phyloP scores from a whole-genome alignment of 2,888 invertebrate species.

The Charanyca ferruginea region DNA sequence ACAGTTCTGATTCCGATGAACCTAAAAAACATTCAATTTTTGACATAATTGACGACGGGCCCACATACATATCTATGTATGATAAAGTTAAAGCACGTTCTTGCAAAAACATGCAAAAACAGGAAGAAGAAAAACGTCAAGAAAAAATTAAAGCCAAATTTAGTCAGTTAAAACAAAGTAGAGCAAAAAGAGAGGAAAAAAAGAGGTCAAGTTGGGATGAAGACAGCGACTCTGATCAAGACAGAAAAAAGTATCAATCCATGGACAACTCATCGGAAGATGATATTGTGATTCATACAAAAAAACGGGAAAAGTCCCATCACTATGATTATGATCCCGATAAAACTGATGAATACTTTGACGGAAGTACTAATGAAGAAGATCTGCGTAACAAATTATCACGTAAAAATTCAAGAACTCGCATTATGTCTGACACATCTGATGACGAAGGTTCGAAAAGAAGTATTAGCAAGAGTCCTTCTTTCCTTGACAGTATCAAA shows the following conservation, averaged over 20 bases:
- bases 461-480: slow-evolving; percentile 84
- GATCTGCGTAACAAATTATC: slow-evolving; percentile 91
- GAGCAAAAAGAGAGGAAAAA: slow-evolving; percentile 97
- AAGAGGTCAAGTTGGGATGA: slow-evolving; percentile 97
- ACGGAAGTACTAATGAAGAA: slow-evolving; percentile 87
- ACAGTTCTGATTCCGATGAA: slow-evolving; percentile 94
- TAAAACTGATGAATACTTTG: slow-evolving; percentile 88
- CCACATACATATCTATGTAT: slow-evolving; percentile 98
- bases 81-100: slow-evolving; percentile 98
- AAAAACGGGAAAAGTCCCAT: slow-evolving; percentile 90
- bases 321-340: slow-evolving; percentile 80
- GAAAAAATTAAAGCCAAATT: slow-evolving; percentile 97
- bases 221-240: slow-evolving; percentile 94
- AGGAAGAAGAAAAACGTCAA: slow-evolving; percentile 96
- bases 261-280: slow-evolving; percentile 91
- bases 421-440: slow-evolving; percentile 95
- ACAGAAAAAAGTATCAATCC: slow-evolving; percentile 82
- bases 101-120: slow-evolving; percentile 98
- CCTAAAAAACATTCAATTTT: slow-evolving; percentile 97
- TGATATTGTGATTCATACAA: slow-evolving; percentile 80
- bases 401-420: slow-evolving; percentile 93
- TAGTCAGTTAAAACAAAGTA: slow-evolving; percentile 96
- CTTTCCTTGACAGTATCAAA: slow-evolving; percentile 86
- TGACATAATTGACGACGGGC: slow-evolving; percentile 97
- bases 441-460: slow-evolving; percentile 92